These are phyloP conservation scores for Coelopa pilipes DNA, from an alignment of 2,888 invertebrate species.

Conservation along the genomic window DNA sequence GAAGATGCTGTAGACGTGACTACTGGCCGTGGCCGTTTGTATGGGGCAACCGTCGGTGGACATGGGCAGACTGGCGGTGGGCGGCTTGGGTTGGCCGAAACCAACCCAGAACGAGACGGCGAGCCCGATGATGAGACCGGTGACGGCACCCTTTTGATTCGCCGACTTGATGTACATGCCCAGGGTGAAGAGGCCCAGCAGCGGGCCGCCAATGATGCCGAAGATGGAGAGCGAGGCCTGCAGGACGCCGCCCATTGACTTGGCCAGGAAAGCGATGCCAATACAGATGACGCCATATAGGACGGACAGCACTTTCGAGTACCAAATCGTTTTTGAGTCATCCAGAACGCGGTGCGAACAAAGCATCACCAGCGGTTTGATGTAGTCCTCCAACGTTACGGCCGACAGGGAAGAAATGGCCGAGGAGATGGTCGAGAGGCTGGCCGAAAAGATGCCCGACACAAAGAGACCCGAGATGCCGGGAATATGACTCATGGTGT, in stretches of 20 bases:
- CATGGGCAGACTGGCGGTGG: constrained; percentile 70
- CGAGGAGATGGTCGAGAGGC: constrained; percentile 91
- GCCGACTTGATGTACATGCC: constrained; percentile 84
- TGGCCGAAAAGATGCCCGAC: constrained; percentile 91
- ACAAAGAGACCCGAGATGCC: constrained; percentile 91
- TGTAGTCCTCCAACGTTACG: constrained; percentile 88
- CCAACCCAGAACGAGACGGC: constrained; percentile 83
- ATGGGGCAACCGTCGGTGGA: constrained; percentile 71
- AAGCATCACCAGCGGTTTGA: constrained; percentile 69
- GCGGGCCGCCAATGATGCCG: constrained; percentile 87
- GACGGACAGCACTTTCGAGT: constrained; percentile 77
- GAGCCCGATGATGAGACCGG: constrained; percentile 75
- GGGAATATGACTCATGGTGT: constrained; percentile 77
- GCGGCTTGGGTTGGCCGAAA: constrained; percentile 82
- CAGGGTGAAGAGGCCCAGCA: constrained; percentile 85
- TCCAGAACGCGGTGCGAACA: constrained; percentile 59
- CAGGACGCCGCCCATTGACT: constrained; percentile 86
- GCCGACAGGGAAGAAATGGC: constrained; percentile 91
- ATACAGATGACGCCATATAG: constrained; percentile 81
- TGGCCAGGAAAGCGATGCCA: constrained; percentile 83
- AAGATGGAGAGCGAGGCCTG: constrained; percentile 88
- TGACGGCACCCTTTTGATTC: constrained; percentile 78
- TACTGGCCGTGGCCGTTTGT: constrained; percentile 2
- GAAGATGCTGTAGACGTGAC: constrained; percentile 14
- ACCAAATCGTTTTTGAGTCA: constrained; percentile 67